Evolutionary conservation across 1,140 invertebrate genomes (phyloP), one percentile per base, ranked within the genome.

Genomic region (Formica exsecta): DNA sequence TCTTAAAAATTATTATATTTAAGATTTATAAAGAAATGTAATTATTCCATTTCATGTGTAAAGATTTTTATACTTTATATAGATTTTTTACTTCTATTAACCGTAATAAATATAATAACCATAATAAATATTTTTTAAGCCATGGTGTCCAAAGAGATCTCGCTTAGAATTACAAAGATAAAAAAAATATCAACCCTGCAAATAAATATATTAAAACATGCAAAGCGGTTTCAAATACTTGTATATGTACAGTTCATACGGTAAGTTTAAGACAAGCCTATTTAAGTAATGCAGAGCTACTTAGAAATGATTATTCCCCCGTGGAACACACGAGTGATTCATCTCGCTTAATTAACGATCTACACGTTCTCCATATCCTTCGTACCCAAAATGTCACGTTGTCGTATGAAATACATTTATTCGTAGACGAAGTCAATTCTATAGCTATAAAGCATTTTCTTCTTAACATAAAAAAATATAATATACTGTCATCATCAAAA

Each of bases 271-370:
- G 36, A 57, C 48, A 38, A 71, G 36, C 16, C 48, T 41, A 57
- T 36, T 9, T 7, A n/a, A 3, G 22, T 59, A 36, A 65, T 36
- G 29, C 29, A 29, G 32, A 71, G 65, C 22, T 81, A 81, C 36
- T 41, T 59, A 59, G 77, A 81, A 59, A 51, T 32, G 36, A 57
- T 59, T 59, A 70, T 22, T 70, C 9, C 19, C 11, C 32, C 48
- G 36, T 81, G 22, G 36, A 71, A 71, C 36, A 71, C 36, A 59
- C 19, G 77, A 70, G 51, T 81, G 77, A 81, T 41, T 59, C 65
- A 81, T 81, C 51, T 81, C 11, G 36, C 4, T 51, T 71, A 81
- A 81, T 81, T 59, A 81, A 71, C 65, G 36, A 64, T 64, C 13
- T 32, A 54, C 64, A 22, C 1, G 65, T 59, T 71, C 29, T 71